Evolutionary conservation across 2,888 invertebrate species (phyloP).

Genomic region (Troides aeacus): DNA sequence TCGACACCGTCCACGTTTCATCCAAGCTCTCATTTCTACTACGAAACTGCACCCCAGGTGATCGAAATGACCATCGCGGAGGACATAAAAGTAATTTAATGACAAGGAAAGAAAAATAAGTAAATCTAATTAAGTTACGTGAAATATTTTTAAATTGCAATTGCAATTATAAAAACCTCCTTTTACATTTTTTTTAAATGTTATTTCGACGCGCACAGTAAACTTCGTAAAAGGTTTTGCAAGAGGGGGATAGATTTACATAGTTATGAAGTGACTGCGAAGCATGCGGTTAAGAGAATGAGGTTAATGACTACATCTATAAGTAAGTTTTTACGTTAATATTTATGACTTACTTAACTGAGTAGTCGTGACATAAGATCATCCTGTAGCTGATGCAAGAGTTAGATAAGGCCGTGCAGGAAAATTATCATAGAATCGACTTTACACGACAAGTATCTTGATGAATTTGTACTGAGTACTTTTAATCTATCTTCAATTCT

Average conservation of each 20-base stretch:
- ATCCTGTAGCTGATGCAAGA: background rate
- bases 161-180: no score
- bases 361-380: background rate
- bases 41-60: no score
- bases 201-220: background rate
- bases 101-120: no score
- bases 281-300: slow-evolving; percentile 4
- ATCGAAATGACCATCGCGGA: no score
- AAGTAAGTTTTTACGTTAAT: slow-evolving; percentile 9
- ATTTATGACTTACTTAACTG: background rate
- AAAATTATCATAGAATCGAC: background rate
- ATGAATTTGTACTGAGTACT: background rate
- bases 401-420: background rate
- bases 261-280: background rate
- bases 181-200: background rate
- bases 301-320: slow-evolving; percentile 4
- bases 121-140: no score
- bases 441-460: background rate
- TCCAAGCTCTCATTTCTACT: no score
- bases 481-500: background rate
- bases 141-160: no score
- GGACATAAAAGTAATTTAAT: no score
- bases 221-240: background rate
- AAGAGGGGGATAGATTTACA: background rate
- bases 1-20: no score